phyloP scores from a whole-genome alignment of 2,113 vertebrate genomes.

The Phalacrocorax aristotelis region DNA sequence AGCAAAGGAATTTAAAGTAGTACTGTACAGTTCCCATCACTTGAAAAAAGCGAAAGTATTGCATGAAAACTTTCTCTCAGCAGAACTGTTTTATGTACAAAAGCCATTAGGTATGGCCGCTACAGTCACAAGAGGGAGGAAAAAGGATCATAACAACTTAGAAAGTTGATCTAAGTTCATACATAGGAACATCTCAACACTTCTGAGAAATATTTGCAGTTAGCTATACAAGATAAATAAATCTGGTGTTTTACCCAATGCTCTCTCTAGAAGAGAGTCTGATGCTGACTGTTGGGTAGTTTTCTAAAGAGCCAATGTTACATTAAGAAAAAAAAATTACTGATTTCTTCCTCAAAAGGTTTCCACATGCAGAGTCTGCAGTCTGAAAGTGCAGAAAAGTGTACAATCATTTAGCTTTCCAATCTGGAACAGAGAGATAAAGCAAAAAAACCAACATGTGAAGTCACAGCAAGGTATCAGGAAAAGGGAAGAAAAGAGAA shows the following conservation, averaged over 20 bases:
- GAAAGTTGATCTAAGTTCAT: conserved; percentile 25
- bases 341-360: conserved; percentile 39
- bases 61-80: conserved; percentile 34
- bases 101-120: conserved; percentile 3
- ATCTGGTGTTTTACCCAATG: neutral
- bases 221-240: conserved; percentile 24
- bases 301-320: conserved; percentile 48
- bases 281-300: neutral
- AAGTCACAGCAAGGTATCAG: conserved; percentile 35
- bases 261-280: neutral
- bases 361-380: conserved; percentile 61
- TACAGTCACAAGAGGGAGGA: neutral
- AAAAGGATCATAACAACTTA: neutral
- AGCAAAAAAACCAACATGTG: conserved; percentile 29
- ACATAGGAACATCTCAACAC: neutral
- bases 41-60: conserved; percentile 16
- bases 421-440: conserved; percentile 35
- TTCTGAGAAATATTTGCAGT: conserved; percentile 15
- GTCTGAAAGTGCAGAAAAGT: conserved; percentile 58
- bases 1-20: conserved; percentile 40
- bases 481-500: neutral
- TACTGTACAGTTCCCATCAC: conserved; percentile 38
- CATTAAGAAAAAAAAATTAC: conserved; percentile 7
- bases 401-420: conserved; percentile 65
- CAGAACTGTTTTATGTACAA: conserved; percentile 16